Conservation (phyloP, 2,113 vertebrate species). For the Stigmatopora nigra region DNA sequence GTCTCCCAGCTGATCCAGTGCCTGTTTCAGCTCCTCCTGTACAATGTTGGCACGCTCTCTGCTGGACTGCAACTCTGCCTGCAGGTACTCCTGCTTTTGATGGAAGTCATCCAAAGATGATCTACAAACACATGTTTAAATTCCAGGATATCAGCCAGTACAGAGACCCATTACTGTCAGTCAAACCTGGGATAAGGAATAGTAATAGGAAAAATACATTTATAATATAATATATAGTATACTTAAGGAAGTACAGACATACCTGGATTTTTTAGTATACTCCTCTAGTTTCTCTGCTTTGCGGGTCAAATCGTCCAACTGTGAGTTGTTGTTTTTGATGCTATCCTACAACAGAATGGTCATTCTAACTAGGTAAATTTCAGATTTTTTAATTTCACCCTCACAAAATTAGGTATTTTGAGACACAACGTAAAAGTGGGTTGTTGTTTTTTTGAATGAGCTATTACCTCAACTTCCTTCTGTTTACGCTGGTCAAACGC, state of each 20-base stretch:
- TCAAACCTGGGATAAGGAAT: too few species aligned
- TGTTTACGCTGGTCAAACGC: conserved; percentile 76
- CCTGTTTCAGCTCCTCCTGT: conserved; percentile 73
- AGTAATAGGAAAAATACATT: too few species aligned
- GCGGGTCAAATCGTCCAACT: conserved; percentile 75
- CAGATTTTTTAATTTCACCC: background rate
- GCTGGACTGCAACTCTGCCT: conserved; percentile 66
- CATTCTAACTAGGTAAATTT: background rate
- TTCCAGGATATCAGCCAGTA: too few species aligned
- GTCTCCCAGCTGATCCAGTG: conserved; percentile 74
- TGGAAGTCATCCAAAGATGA: conserved; percentile 67
- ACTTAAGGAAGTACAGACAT: conserved; percentile 32
- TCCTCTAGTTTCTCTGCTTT: conserved; percentile 80
- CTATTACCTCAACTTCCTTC: conserved; percentile 78
- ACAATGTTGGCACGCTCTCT: conserved; percentile 68
- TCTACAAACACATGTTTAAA: conserved; percentile 50
- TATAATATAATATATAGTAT: too few species aligned
- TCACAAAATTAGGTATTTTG: background rate
- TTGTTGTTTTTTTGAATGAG: background rate
- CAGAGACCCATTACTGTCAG: too few species aligned
- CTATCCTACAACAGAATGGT: conserved; percentile 58
- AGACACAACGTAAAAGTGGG: background rate
- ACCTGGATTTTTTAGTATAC: conserved; percentile 80
- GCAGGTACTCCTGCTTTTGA: conserved; percentile 68
- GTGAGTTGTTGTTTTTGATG: conserved; percentile 72